phyloP scores from a whole-genome alignment of 2,113 vertebrate genomes.

The Oenanthe oenanthe region DNA sequence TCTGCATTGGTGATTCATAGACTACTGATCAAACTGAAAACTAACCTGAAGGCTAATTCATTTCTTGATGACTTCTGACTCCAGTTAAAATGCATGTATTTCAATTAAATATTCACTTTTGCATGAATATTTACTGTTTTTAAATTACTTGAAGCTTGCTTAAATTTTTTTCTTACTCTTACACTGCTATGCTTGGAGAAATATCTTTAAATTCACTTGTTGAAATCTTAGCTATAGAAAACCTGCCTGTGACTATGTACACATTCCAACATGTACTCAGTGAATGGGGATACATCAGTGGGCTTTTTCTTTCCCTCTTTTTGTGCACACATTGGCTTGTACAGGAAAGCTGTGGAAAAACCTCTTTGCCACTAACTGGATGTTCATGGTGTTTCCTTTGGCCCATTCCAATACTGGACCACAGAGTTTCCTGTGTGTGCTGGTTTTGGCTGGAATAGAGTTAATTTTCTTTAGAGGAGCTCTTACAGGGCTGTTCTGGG shows the following conservation, averaged over 20 bases:
- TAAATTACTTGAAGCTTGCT: not conserved
- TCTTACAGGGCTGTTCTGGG: not conserved
- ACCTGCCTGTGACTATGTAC: rapidly evolving
- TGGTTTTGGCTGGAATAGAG: not conserved
- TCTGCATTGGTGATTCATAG: not conserved
- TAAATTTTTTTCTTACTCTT: not conserved
- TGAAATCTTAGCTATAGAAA: not conserved
- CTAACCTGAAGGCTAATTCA: not conserved
- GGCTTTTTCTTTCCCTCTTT: not conserved
- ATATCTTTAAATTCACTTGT: not conserved
- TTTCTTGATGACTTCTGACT: not conserved
- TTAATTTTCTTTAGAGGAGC: not conserved
- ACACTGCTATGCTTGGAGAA: not conserved
- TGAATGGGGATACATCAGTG: not conserved
- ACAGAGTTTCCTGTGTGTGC: rapidly evolving
- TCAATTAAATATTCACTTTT: not conserved
- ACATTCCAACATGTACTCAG: not conserved
- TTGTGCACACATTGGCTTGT: not conserved
- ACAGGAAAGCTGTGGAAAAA: not conserved
- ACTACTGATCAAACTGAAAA: not conserved
- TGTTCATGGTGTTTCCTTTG: not conserved
- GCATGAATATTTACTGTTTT: not conserved
- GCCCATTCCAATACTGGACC: not conserved
- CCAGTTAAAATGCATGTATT: not conserved
- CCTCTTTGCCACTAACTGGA: not conserved